These are phyloP conservation scores for Zootermopsis nevadensis DNA, from an alignment of 2,888 invertebrate species.

Conservation along the genomic window DNA sequence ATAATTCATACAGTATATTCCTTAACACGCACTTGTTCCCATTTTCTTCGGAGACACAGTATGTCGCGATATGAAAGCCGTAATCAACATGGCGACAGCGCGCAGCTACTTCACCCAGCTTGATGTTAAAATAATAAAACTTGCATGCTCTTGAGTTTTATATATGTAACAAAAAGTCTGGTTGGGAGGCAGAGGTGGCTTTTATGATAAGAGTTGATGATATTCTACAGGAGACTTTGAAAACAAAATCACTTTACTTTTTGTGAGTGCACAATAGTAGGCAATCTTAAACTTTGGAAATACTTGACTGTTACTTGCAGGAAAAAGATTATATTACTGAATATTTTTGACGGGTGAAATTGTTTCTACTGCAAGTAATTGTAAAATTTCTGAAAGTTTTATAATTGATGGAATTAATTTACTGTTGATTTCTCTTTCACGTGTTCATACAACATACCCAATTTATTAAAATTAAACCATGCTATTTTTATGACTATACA, in stretches of 20 bases:
- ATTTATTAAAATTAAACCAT: too few relatives aligned
- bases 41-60: neutral
- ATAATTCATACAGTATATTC: neutral
- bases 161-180: neutral
- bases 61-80: slow-evolving; percentile 3
- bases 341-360: too few relatives aligned
- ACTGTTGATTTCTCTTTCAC: too few relatives aligned
- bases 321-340: too few relatives aligned
- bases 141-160: neutral
- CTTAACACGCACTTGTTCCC: neutral
- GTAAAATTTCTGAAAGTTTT: too few relatives aligned
- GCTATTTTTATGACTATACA: too few relatives aligned
- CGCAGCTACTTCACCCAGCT: neutral
- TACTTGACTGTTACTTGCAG: too few relatives aligned
- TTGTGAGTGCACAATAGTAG: neutral
- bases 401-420: too few relatives aligned
- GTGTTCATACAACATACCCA: too few relatives aligned
- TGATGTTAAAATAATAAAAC: slow-evolving; percentile 18
- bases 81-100: slow-evolving; percentile 13
- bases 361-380: too few relatives aligned
- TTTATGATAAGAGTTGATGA: neutral
- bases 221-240: neutral
- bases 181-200: neutral
- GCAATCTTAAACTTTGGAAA: too few relatives aligned
- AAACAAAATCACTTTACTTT: neutral